Base-by-base conservation (phyloP, 2,888 invertebrate species). In the Ectropis crepuscularia region DNA sequence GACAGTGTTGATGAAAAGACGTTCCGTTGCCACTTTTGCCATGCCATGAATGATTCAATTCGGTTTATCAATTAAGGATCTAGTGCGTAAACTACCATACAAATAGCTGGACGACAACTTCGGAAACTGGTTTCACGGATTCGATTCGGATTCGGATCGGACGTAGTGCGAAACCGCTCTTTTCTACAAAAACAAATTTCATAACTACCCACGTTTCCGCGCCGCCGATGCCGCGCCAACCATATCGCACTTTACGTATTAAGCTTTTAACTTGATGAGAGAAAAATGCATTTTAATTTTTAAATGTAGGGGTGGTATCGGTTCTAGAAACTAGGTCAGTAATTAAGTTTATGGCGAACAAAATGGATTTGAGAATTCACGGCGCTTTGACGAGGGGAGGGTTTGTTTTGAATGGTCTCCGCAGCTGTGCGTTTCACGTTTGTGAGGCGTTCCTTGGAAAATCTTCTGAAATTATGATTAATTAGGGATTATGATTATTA, bases 181-280 rank as follows among this genome's bases (percentile, higher is more conserved):
- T n/a, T 28, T 28, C 16, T 28, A 28, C 16, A 28, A 28, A 28
- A 28, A 28, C 16, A 2, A 28, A 28, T 28, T 28, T 28, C 16
- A 28, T 28, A 28, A 28, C 16, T 28, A 28, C 16, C 16, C 16
- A 28, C 16, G 4, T 28, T 2, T 4, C 16, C 16, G 16, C 16
- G 16, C 61, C 61, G 61, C 41, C 58, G 54, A 68, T 59, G 59
- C 62, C 48, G 61, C 28, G 53, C 48, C 63, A 67, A 53, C 67
- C 53, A 57, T 60, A 61, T 49, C 51, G 57, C 61, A 61, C 59
- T 59, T 54, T 62, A 37, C 58, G 61, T 68, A 71, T 68, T 68
- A 63, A 51, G 67, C 71, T 71, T 63, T 71, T 60, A 71, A 55
- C 37, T 16, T 67, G 68, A 71, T 71, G 69, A 68, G 50, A n/a